Evolutionary conservation across 1,140 invertebrate genomes (phyloP), one percentile per base, ranked within the genome.

Genomic region (Eumeta japonica): DNA sequence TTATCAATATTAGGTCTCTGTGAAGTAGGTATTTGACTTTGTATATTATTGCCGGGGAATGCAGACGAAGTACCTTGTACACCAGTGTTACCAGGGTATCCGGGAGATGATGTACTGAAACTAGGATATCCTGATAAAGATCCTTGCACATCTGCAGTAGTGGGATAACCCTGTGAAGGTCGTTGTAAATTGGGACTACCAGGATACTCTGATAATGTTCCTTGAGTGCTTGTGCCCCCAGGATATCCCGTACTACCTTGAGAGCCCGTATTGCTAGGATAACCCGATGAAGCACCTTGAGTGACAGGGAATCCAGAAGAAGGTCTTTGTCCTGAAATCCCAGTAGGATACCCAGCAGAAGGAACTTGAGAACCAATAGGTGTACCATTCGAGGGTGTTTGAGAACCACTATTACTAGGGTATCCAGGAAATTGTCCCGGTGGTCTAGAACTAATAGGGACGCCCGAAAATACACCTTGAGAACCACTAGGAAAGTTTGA

Each of bases 41-140:
- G n/a, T n/a, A n/a, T n/a, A n/a, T n/a, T n/a, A n/a, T n/a, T n/a
- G 28, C 50, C 37, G 14, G 48, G 52, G 29, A 44, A 54, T 24
- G 48, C 54, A 7, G 46, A 41, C 29, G 39, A 33, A 28, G 45
- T 48, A 32, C 58, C 63, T 28, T 55, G 59, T 18, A 52, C 83
- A 46, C 81, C 83, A 12, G 80, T 79, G 32, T 77, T 74, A 35
- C 64, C 78, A 18, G 78, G 79, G 45, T 76, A 84, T 35, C 79
- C 80, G 7, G 58, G 76, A 39, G 83, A 80, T 16, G 65, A 73
- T 27, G 59, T 51, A 35, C 45, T 37, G 39, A 43, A 48, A 9
- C 60, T 53, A 28, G 64, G 62, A 41, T 59, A 66, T 29, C 45
- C 45, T 11, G 47, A 37, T 28, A 55, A 48, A 45, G 59, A 51